Base-by-base conservation (phyloP, 92 coral and sea anemone species). In the Umimayanthus chanpuru region DNA sequence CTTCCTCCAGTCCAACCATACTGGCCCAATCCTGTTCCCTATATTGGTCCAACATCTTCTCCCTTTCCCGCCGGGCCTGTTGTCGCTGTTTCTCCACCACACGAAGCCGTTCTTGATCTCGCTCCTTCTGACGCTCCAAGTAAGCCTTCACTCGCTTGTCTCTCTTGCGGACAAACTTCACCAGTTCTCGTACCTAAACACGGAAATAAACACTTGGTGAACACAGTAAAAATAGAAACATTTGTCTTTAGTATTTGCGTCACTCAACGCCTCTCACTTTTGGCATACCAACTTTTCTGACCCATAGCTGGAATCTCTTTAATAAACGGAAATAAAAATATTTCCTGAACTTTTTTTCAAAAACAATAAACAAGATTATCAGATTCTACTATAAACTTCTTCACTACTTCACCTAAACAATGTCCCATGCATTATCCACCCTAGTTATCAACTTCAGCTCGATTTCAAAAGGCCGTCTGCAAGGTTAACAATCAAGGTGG, bases 11-110 rank as follows among this genome's bases (percentile, higher is more conserved):
- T 0, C 95, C 96, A 26, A 94, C 77, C 92, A 94, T 84, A 1
- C 98, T 90, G 76, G 93, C 96, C 99, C 99, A 97, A 9, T 93
- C 92, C 66, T 95, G 97, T 68, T 93, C 91, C 50, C 94, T 90
- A 81, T 97, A 97, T 81, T 93, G 92, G 43, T 94, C 92, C 49
- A 95, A 89, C 96, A 97, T 91, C 87, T 91, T 94, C 76, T 97
- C 99, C 80, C 99, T 92, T 85, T 93, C 92, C 61, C 85, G 73
- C 50, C 89, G 89, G 15, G 98, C 96, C 73, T 94, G 93, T 2
- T 87, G 89, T 29, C 98, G 94, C 74, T 94, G 94, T 66, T 93
- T 88, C 25, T 95, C 91, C 5, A 93, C 89, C 44, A 91, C 32
- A 32, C 88, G 79, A 81, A 90, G 91, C 50, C 94, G 88, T 28